Percentiles rank a stretch among this genome's conserved stretches.
phyloP scores from a whole-genome alignment of 2,113 vertebrate genomes.

The Naja naja region DNA sequence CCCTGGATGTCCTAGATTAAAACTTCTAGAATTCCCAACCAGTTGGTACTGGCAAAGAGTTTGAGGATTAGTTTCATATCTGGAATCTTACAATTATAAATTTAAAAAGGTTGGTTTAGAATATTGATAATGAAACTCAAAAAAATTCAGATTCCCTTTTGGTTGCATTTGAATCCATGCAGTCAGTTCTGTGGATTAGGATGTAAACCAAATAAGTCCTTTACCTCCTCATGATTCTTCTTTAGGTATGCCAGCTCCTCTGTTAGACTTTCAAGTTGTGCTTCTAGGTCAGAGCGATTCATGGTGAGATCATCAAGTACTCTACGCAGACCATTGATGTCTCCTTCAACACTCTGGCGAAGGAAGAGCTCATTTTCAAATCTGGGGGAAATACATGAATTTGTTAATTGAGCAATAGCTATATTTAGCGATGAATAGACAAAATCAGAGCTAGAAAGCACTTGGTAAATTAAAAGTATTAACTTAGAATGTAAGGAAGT shows the following conservation, averaged over 20 bases:
- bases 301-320: constrained; percentile 74
- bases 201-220: not conserved
- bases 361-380: constrained; percentile 77
- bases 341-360: constrained; percentile 74
- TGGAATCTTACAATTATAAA: not conserved
- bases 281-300: constrained; percentile 72
- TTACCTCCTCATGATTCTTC: constrained; percentile 86
- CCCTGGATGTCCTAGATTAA: not conserved
- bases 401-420: not conserved
- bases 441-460: not conserved
- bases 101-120: not conserved
- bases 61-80: not conserved
- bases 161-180: not conserved
- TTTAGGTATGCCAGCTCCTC: constrained; percentile 83
- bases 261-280: constrained; percentile 80
- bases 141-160: not conserved
- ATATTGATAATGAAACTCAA: not conserved
- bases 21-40: not conserved
- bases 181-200: not conserved
- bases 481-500: not conserved
- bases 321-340: constrained; percentile 70
- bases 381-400: constrained; percentile 52
- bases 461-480: not conserved
- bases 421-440: not conserved
- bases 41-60: not conserved